A percentile compares a stretch with the other conserved stretches of the same genome.
phyloP scores from a whole-genome alignment of 2,113 vertebrate genomes.

The Prionailurus viverrinus region DNA sequence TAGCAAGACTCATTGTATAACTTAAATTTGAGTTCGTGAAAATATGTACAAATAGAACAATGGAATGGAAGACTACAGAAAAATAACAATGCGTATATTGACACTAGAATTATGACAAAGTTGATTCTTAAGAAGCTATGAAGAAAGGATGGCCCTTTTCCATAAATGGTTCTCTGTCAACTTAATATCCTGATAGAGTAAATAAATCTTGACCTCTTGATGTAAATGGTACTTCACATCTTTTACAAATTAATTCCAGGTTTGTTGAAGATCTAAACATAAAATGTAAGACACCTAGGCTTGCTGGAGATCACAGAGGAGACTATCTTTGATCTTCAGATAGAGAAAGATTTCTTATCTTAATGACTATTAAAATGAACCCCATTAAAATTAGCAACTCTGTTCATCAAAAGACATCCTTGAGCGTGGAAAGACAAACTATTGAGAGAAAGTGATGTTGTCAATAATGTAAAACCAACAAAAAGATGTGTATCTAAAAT shows the following conservation, averaged over 20 bases:
- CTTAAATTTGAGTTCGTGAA: constrained; percentile 8
- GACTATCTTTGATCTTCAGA: not conserved
- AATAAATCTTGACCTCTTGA: not conserved
- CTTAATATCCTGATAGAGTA: not conserved
- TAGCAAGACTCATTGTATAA: not conserved
- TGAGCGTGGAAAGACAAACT: not conserved
- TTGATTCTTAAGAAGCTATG: not conserved
- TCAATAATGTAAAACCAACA: not conserved
- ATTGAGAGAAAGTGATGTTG: not conserved
- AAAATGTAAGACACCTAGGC: not conserved
- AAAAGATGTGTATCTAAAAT: not conserved
- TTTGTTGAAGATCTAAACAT: constrained; percentile 21
- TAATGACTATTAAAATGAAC: constrained; percentile 20
- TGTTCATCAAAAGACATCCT: not conserved
- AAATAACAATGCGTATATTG: not conserved
- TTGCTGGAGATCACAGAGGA: constrained; percentile 3
- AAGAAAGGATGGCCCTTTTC: constrained; percentile 25
- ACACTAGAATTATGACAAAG: constrained; percentile 11
- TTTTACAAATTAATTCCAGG: constrained; percentile 47
- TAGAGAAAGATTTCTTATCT: not conserved
- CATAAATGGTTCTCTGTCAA: not conserved
- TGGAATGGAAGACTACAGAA: not conserved
- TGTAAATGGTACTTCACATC: not conserved
- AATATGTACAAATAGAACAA: not conserved
- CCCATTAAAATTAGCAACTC: constrained; percentile 41